A percentile compares a stretch with the other conserved stretches of the same genome.
These are phyloP conservation scores for Dryococelus australis DNA, from an alignment of 2,888 invertebrate genomes.

Conservation along the genomic window DNA sequence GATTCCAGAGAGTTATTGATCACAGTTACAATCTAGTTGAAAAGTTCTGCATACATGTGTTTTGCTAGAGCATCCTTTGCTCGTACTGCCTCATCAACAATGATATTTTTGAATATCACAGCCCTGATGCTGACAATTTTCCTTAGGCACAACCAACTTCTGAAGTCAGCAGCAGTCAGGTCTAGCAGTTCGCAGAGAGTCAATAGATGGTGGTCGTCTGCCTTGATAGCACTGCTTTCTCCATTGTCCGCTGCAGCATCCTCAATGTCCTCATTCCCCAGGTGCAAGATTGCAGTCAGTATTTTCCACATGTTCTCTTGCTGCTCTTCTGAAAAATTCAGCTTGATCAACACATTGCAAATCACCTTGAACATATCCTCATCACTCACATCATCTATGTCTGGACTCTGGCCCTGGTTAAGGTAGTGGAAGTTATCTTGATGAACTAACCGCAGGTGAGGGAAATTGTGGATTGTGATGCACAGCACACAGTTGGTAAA, in stretches of 20 bases:
- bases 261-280: slow-evolving; percentile 82
- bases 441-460: slow-evolving; percentile 77
- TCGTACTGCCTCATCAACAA: slow-evolving; percentile 68
- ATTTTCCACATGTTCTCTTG: slow-evolving; percentile 85
- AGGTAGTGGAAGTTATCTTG: slow-evolving; percentile 81
- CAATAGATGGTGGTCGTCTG: slow-evolving; percentile 72
- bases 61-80: too few relatives aligned
- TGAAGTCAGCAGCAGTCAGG: slow-evolving; percentile 75
- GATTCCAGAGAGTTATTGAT: slow-evolving; percentile 87
- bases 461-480: slow-evolving; percentile 70
- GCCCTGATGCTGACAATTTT: slow-evolving; percentile 93
- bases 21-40: slow-evolving; percentile 90
- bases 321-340: slow-evolving; percentile 80
- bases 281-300: slow-evolving; percentile 86
- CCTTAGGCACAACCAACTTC: slow-evolving; percentile 88
- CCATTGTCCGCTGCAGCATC: slow-evolving; percentile 62
- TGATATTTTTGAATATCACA: slow-evolving; percentile 87
- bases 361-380: slow-evolving; percentile 83
- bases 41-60: slow-evolving; percentile 90
- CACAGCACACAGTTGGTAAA: slow-evolving; percentile 95
- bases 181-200: slow-evolving; percentile 77
- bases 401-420: slow-evolving; percentile 83
- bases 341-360: slow-evolving; percentile 70
- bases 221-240: slow-evolving; percentile 73
- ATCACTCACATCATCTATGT: slow-evolving; percentile 88